Percentiles rank a stretch among this genome's conserved stretches.
Evolutionary conservation across 2,888 invertebrate species (phyloP).

Genomic region (Muscina levida): DNA sequence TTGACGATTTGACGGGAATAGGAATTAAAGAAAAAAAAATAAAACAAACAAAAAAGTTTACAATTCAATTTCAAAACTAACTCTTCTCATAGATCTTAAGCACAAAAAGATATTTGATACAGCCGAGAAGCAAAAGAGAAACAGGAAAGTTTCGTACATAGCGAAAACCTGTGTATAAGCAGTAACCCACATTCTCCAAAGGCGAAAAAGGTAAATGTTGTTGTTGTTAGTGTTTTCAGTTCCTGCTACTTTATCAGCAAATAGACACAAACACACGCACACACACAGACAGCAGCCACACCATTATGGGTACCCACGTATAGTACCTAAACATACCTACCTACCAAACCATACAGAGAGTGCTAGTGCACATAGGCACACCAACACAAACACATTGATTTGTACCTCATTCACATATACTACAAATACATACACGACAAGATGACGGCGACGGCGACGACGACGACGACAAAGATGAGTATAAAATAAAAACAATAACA

Average conservation of each 20-base stretch:
- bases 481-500: conserved; percentile 38
- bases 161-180: conserved; percentile 41
- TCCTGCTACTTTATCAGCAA: conserved; percentile 39
- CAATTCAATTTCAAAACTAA: conserved; percentile 15
- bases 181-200: conserved; percentile 60
- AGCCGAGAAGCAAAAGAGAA: neutral
- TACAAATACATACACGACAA: neutral
- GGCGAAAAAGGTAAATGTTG: conserved; percentile 57
- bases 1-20: neutral
- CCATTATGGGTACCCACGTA: conserved; percentile 38
- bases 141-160: neutral
- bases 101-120: too few relatives aligned
- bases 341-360: too few relatives aligned
- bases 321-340: conserved; percentile 14
- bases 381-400: neutral
- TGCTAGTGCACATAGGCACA: conserved; percentile 2
- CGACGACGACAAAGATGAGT: neutral
- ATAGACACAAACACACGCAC: conserved; percentile 24
- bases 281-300: conserved; percentile 33
- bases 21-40: neutral
- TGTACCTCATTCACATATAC: conserved; percentile 19
- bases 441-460: neutral
- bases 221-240: conserved; percentile 30
- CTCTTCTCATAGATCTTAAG: too few relatives aligned
- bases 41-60: conserved; percentile 6